Conservation (phyloP, 2,888 invertebrate genomes). For the Phlogophora meticulosa region DNA sequence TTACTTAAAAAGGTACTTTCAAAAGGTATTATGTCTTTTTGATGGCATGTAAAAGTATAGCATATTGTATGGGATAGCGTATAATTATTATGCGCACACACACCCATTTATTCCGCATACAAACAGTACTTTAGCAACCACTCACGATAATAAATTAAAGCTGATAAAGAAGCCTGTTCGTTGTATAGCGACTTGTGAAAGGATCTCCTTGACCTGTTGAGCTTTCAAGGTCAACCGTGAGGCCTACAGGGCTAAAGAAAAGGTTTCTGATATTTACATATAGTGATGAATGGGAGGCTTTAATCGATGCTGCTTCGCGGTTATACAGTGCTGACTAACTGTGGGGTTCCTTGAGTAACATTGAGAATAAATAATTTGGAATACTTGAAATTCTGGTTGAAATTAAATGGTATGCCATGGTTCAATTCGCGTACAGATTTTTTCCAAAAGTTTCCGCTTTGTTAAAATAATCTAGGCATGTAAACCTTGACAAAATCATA, state of each 20-base stretch:
- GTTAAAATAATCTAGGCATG: too few relatives aligned
- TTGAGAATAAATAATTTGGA: too few relatives aligned
- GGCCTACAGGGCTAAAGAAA: slow-evolving; percentile 42
- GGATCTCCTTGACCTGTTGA: slow-evolving; percentile 62
- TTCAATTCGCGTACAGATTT: too few relatives aligned
- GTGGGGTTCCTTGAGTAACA: slow-evolving; percentile 25
- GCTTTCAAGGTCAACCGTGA: slow-evolving; percentile 53
- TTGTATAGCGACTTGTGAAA: slow-evolving; percentile 43
- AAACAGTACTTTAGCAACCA: slow-evolving; percentile 15
- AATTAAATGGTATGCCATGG: too few relatives aligned
- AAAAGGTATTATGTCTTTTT: too few relatives aligned
- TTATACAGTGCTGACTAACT: slow-evolving; percentile 29
- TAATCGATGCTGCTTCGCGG: slow-evolving; percentile 49
- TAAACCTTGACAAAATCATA: too few relatives aligned
- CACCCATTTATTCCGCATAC: slow-evolving; percentile 13
- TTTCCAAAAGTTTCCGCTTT: too few relatives aligned
- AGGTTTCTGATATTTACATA: slow-evolving; percentile 60
- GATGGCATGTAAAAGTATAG: too few relatives aligned
- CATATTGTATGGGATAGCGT: too few relatives aligned
- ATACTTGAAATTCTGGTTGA: too few relatives aligned
- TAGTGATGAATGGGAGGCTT: slow-evolving; percentile 54
- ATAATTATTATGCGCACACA: not conserved
- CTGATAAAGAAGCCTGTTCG: slow-evolving; percentile 39
- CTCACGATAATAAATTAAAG: slow-evolving; percentile 52
- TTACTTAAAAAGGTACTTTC: too few relatives aligned